These are phyloP conservation scores for Heterotis niloticus DNA, from an alignment of 2,113 vertebrate species.

Conservation along the genomic window DNA sequence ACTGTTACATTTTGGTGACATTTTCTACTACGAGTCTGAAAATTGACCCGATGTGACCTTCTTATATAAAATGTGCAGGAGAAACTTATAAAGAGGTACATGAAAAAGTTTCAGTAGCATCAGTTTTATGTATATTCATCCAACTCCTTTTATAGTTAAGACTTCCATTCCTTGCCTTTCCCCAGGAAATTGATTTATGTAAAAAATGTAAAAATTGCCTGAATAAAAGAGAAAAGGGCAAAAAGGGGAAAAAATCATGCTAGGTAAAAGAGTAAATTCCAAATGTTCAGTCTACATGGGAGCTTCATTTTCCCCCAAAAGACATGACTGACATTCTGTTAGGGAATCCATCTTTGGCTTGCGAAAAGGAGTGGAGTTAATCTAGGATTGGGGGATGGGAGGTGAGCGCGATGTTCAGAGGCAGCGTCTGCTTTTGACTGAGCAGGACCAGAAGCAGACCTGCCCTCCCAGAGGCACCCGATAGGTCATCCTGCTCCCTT, in stretches of 20 bases:
- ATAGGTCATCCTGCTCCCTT: not conserved
- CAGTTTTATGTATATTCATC: too few relatives aligned
- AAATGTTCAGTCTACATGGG: slow-evolving; percentile 35
- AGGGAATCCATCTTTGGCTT: slow-evolving; percentile 57
- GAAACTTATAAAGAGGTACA: too few relatives aligned
- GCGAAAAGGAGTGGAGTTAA: slow-evolving; percentile 65
- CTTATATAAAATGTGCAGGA: too few relatives aligned
- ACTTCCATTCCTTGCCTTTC: too few relatives aligned
- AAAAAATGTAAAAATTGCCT: too few relatives aligned
- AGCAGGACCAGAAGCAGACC: slow-evolving; percentile 6
- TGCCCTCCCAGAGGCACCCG: too few relatives aligned
- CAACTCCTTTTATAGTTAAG: too few relatives aligned
- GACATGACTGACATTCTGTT: slow-evolving; percentile 59
- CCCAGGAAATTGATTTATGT: too few relatives aligned
- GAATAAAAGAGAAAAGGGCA: too few relatives aligned
- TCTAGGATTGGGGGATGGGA: slow-evolving; percentile 45
- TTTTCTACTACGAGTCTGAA: slow-evolving; percentile 21
- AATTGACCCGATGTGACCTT: too few relatives aligned
- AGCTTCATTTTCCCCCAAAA: slow-evolving; percentile 48
- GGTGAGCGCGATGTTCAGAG: slow-evolving; percentile 32
- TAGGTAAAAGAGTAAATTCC: slow-evolving; percentile 45
- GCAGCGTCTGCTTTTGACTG: not conserved
- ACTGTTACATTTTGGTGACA: slow-evolving; percentile 25
- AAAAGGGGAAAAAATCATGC: slow-evolving; percentile 24
- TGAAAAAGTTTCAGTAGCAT: too few relatives aligned